Evolutionary conservation across 2,113 vertebrate genomes (phyloP).

Genomic region (Merops nubicus): DNA sequence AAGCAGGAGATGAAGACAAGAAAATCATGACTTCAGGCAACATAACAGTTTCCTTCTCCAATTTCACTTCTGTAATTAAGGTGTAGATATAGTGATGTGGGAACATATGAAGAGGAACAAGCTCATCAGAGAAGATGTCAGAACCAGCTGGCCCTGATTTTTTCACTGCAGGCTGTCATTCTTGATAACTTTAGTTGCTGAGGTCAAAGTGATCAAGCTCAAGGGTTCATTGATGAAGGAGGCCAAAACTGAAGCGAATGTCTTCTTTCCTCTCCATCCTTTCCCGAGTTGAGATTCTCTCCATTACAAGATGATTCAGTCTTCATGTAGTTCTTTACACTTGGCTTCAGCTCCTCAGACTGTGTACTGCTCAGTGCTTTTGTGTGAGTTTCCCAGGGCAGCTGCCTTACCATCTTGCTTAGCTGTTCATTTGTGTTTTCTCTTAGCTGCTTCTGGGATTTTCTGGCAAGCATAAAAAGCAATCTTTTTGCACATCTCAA

Average conservation of each 20-base stretch:
- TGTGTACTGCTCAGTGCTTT: neutral
- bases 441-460: neutral
- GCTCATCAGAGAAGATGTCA: neutral
- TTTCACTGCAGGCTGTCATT: fast-evolving
- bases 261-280: neutral
- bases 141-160: neutral
- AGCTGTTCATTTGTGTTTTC: neutral
- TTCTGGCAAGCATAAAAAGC: neutral
- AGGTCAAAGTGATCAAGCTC: neutral
- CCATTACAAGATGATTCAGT: neutral
- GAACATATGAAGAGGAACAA: neutral
- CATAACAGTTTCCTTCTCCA: neutral
- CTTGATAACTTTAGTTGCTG: neutral
- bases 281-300: neutral
- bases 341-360: neutral
- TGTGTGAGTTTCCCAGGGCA: neutral
- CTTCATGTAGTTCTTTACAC: neutral
- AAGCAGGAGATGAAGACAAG: neutral
- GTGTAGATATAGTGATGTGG: neutral
- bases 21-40: neutral
- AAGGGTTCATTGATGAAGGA: neutral
- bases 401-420: neutral
- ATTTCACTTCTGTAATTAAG: neutral
- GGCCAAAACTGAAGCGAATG: neutral
- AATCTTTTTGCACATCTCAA: neutral